Percentiles rank a stretch among this genome's conserved stretches.
Evolutionary conservation across 2,113 vertebrate genomes (phyloP).

Genomic region (Pogona vitticeps): DNA sequence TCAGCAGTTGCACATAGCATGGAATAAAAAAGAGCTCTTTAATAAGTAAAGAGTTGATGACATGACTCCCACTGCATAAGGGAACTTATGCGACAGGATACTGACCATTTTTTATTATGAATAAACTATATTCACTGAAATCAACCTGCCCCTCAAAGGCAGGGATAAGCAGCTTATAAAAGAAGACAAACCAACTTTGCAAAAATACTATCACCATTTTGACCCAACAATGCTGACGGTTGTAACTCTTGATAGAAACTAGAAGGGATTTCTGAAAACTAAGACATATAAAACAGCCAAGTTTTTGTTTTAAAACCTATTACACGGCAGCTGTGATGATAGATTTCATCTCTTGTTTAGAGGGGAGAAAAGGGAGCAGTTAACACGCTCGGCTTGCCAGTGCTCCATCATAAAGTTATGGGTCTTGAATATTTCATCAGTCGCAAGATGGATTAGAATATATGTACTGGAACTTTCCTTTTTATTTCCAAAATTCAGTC

Average conservation of each 20-base stretch:
- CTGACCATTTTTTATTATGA: background rate
- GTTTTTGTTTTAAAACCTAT: background rate
- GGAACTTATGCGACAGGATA: no score
- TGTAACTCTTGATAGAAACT: background rate
- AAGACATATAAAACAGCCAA: background rate
- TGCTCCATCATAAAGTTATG: background rate
- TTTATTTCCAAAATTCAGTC: background rate
- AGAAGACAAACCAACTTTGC: background rate
- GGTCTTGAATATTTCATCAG: background rate
- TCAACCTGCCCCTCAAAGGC: background rate
- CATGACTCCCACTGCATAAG: no score
- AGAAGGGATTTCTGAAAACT: background rate
- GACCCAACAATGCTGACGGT: background rate
- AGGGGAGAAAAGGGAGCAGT: background rate
- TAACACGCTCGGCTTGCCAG: background rate
- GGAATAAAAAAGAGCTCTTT: no score
- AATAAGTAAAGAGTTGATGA: no score
- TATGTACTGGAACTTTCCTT: background rate
- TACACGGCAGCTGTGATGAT: background rate
- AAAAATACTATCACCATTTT: background rate
- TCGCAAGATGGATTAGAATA: background rate
- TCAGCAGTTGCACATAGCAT: no score
- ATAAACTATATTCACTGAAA: background rate
- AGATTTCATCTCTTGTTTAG: background rate
- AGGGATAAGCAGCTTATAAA: background rate